A percentile compares a stretch with the other conserved stretches of the same genome.
Evolutionary conservation across 2,113 vertebrate species (phyloP).

Genomic region (Hyperoodon ampullatus): DNA sequence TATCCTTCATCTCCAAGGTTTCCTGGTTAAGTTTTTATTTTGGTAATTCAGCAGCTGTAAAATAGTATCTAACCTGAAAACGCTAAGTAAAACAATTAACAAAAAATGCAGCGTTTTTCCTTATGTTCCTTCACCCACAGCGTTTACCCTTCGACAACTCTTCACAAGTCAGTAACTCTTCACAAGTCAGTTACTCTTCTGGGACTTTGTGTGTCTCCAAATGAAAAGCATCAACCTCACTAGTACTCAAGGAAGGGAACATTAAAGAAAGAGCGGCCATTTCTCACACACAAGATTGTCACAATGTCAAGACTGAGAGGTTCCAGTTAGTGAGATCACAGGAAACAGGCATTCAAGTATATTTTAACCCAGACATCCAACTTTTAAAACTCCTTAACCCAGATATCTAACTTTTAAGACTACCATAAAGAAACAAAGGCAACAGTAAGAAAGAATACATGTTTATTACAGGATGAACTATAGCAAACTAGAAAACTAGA

Average conservation of each 20-base stretch:
- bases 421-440: background rate
- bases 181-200: background rate
- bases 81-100: background rate
- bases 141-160: background rate
- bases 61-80: conserved; percentile 8
- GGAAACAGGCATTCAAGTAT: background rate
- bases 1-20: background rate
- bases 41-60: background rate
- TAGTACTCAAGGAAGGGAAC: background rate
- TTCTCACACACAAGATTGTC: background rate
- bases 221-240: background rate
- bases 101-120: background rate
- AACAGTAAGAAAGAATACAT: background rate
- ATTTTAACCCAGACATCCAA: background rate
- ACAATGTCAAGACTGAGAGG: background rate
- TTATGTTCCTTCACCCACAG: background rate
- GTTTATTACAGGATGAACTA: background rate
- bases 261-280: background rate
- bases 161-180: background rate
- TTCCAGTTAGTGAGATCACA: background rate
- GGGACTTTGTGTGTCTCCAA: background rate
- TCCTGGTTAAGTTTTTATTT: background rate
- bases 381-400: background rate
- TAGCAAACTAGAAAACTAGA: background rate
- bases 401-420: background rate